Evolutionary conservation across 2,113 vertebrate species (phyloP), one percentile per base, ranked within the genome.

Genomic region (Oceanites oceanicus): DNA sequence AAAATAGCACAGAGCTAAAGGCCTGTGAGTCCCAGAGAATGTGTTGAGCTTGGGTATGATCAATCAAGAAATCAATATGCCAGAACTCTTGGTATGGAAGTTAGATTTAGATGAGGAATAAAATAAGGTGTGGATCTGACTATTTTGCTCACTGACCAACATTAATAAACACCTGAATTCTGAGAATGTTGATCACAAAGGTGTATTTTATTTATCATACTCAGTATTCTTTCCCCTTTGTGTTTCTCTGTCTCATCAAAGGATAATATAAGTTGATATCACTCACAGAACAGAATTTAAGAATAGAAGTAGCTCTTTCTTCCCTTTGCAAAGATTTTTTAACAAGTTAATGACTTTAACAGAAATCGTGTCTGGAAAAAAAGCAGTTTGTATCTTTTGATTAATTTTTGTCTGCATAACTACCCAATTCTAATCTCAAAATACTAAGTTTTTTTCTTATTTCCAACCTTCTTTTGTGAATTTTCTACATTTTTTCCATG

Each of bases 141-240:
- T 91, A 8, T 74, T 67, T 30, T 66, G 42, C 9, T 66, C 36
- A 47, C 5, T 49, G 45, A 34, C 6, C 27, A 52, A 23, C 14
- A 11, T 27, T 53, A 68, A 58, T 21, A 63, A 67, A 68, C 4
- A 27, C 25, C 38, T 40, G 10, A 75, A 58, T 77, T 16, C 50
- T 56, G 27, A 78, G 36, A 85, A 65, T 0, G 0, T 13, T 8
- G 3, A 61, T 27, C 65, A 65, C 25, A 73, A 42, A 15, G 3
- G 2, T 70, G 10, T 29, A 63, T 88, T 90, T 59, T 86, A 14
- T 36, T 50, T 56, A 34, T 36, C 14, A 45, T 65, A 36, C 9
- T 34, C 8, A 18, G 8, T 56, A 38, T 70, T 65, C 12, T 56
- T 74, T 52, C 42, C 9, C 10, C 7, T 67, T 49, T 61, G 20